phyloP scores from a whole-genome alignment of 2,113 vertebrate genomes.

The Himantopus leucocephalus region DNA sequence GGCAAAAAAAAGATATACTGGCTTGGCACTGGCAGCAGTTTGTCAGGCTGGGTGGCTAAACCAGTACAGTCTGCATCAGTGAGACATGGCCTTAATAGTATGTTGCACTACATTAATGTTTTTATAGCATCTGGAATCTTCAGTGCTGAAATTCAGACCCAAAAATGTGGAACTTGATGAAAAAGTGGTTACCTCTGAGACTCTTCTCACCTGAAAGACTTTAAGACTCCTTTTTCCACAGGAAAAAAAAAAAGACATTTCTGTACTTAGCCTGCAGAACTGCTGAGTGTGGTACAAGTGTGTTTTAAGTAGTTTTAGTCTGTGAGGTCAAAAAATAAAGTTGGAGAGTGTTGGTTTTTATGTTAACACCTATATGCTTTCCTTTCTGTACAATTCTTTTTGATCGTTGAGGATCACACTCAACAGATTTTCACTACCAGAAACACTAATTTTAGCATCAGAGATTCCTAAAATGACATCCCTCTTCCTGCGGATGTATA shows the following conservation, averaged over 20 bases:
- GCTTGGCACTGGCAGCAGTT: conserved; percentile 47
- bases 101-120: not conserved
- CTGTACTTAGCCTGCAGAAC: not conserved
- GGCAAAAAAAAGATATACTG: conserved; percentile 24
- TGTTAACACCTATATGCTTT: not conserved
- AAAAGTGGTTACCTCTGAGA: not conserved
- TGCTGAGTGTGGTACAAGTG: not conserved
- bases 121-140: not conserved
- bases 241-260: not conserved
- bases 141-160: not conserved
- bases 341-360: not conserved
- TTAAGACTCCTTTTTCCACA: not conserved
- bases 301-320: not conserved
- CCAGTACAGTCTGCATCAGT: not conserved
- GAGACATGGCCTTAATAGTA: not conserved
- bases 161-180: not conserved
- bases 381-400: not conserved
- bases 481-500: not conserved
- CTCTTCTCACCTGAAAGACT: not conserved
- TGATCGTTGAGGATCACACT: not conserved
- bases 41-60: conserved; percentile 17
- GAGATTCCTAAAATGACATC: not conserved
- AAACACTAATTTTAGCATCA: not conserved
- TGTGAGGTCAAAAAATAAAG: not conserved
- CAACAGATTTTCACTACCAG: not conserved